These are phyloP conservation scores for Panurus biarmicus DNA, from an alignment of 2,113 vertebrate genomes.

Conservation along the genomic window DNA sequence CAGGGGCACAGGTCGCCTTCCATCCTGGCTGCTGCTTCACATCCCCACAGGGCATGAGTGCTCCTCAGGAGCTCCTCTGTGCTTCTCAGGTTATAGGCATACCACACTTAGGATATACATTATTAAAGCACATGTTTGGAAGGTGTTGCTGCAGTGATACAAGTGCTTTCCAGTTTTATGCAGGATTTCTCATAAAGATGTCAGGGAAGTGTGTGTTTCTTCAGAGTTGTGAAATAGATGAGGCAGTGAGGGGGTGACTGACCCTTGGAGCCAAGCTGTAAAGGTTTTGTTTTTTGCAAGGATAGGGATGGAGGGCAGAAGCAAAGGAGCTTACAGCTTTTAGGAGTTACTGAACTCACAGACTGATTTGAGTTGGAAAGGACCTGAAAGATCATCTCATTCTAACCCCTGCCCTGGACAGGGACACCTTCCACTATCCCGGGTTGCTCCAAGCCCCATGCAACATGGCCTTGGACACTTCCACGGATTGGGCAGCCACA, in stretches of 20 bases:
- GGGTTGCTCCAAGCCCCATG: not conserved
- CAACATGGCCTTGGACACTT: not conserved
- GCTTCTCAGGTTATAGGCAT: not conserved
- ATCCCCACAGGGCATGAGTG: rapidly evolving
- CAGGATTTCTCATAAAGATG: not conserved
- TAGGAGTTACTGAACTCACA: not conserved
- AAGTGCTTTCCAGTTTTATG: not conserved
- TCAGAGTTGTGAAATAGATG: not conserved
- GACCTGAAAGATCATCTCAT: not conserved
- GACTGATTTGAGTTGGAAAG: not conserved
- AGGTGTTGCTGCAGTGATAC: not conserved
- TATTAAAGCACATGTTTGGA: not conserved
- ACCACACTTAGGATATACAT: rapidly evolving
- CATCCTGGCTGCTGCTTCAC: not conserved
- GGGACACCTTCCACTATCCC: rapidly evolving
- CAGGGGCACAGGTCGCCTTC: not conserved
- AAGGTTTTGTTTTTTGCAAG: not conserved
- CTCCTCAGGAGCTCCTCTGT: no score
- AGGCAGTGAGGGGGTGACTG: not conserved
- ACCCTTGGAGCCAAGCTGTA: not conserved
- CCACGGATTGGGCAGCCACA: not conserved
- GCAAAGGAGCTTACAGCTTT: not conserved
- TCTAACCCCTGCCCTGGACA: not conserved
- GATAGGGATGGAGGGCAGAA: not conserved
- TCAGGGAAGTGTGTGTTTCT: not conserved